Percentiles rank a stretch among this genome's conserved stretches.
Conservation (phyloP, 2,113 vertebrate species). For the Lophura nycthemera region DNA sequence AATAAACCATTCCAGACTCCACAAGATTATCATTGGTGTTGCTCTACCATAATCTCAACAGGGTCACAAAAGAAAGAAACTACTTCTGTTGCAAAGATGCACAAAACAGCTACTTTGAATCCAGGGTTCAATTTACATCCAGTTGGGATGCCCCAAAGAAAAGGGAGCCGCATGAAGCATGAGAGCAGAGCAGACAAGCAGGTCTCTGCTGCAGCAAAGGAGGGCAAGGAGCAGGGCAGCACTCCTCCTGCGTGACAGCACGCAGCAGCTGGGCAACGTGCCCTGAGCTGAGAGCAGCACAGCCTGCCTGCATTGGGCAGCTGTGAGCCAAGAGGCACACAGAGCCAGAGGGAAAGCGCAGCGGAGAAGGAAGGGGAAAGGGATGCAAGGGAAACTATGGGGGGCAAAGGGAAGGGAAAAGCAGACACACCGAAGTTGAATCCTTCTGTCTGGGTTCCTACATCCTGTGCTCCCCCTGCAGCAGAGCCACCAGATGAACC, state of each 20-base stretch:
- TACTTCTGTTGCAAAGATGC: no score
- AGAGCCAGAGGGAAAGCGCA: neutral
- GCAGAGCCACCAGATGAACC: neutral
- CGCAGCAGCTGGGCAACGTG: neutral
- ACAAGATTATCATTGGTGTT: neutral
- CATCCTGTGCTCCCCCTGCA: neutral
- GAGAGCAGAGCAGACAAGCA: neutral
- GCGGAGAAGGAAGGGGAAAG: neutral
- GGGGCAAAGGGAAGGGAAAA: neutral
- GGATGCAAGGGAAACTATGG: fast-evolving
- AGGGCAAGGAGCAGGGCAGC: neutral
- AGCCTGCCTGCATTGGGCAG: neutral
- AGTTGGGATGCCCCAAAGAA: neutral
- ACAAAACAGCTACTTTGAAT: neutral
- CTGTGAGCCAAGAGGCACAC: neutral
- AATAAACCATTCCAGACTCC: neutral
- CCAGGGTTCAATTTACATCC: neutral
- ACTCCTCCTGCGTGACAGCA: fast-evolving
- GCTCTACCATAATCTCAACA: neutral
- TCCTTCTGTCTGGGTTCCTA: neutral
- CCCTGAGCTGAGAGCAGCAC: neutral
- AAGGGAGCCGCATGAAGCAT: neutral
- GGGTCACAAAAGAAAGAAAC: neutral
- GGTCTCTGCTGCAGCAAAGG: neutral
- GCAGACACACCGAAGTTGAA: neutral